Conservation (phyloP, 2,113 vertebrate species). For the Lethenteron reissneri region DNA sequence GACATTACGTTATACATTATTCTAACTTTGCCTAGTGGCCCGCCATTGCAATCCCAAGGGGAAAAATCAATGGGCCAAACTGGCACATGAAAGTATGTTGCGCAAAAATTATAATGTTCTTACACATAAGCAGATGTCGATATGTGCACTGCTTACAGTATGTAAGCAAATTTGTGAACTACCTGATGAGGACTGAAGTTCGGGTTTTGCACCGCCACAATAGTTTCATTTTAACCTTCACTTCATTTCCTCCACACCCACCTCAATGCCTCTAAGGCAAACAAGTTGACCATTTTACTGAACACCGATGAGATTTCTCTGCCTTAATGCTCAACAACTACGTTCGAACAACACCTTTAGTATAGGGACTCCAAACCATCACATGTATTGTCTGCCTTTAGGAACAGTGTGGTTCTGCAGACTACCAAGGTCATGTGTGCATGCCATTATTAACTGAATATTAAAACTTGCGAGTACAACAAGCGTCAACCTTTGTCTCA, state of each 20-base stretch:
- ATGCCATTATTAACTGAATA: too few relatives aligned
- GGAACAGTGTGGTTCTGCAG: too few relatives aligned
- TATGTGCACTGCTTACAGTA: neutral
- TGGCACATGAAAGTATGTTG: too few relatives aligned
- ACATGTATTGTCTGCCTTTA: neutral
- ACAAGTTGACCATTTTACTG: neutral
- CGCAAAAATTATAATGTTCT: too few relatives aligned
- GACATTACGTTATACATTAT: neutral
- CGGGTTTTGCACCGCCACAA: neutral
- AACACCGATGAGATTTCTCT: neutral
- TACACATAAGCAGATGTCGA: neutral
- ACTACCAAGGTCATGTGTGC: too few relatives aligned
- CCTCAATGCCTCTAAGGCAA: neutral
- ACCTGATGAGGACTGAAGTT: neutral
- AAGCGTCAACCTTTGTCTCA: too few relatives aligned
- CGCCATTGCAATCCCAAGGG: too few relatives aligned
- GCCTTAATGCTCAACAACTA: neutral
- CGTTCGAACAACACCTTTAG: neutral
- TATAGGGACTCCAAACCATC: neutral
- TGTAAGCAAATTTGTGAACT: neutral
- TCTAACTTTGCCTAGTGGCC: too few relatives aligned
- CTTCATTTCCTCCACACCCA: neutral
- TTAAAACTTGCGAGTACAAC: too few relatives aligned
- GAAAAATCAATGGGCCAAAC: too few relatives aligned
- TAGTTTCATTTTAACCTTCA: conserved; percentile 2